These are phyloP conservation scores for Trachymyrmex septentrionalis DNA, from an alignment of 1,140 invertebrate genomes.

Conservation along the genomic window DNA sequence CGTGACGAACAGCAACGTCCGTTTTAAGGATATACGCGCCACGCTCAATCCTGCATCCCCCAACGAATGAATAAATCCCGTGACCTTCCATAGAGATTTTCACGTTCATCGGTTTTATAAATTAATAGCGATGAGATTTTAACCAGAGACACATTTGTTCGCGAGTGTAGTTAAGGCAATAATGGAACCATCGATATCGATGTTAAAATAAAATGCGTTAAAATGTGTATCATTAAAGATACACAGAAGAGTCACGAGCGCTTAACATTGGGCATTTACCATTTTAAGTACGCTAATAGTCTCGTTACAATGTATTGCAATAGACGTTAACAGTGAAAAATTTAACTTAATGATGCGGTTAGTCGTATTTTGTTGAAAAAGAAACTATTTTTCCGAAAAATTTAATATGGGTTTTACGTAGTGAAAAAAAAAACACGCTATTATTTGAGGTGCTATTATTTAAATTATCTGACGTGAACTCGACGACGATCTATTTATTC, in stretches of 20 bases:
- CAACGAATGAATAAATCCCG: background rate
- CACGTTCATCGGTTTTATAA: background rate
- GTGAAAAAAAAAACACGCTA: background rate
- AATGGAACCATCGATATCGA: background rate
- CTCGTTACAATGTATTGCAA: background rate
- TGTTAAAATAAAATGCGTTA: background rate
- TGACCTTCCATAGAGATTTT: background rate
- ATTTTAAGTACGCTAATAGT: background rate
- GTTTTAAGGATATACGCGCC: background rate
- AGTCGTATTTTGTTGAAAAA: background rate
- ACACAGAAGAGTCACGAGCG: background rate
- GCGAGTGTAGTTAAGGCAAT: background rate
- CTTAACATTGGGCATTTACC: background rate
- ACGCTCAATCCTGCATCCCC: background rate
- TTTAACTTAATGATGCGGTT: background rate
- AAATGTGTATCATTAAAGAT: background rate
- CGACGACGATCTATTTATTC: constrained; percentile 44
- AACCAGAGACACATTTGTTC: background rate
- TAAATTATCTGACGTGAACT: constrained; percentile 36
- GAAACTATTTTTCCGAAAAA: background rate
- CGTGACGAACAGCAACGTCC: constrained; percentile 27
- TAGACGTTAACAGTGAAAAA: background rate
- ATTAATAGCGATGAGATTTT: background rate
- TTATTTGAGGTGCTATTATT: background rate
- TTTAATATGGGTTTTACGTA: background rate